phyloP scores from a whole-genome alignment of 1,140 invertebrate species.

The Drosophila murphyi region DNA sequence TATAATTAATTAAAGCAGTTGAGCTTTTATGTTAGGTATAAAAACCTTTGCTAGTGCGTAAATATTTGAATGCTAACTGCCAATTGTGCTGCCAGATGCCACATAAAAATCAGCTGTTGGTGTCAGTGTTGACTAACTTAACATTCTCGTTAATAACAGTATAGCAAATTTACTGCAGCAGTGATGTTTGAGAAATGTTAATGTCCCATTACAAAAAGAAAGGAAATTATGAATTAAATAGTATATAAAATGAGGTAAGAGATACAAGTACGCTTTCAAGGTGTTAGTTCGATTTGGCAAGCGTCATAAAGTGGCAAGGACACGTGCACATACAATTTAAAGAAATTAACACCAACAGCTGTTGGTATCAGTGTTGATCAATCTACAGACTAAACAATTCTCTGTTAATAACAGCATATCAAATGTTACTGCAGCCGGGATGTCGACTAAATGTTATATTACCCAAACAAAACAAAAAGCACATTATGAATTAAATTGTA shows the following conservation, averaged over 20 bases:
- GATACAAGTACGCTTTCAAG: no score
- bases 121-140: background rate
- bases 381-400: background rate
- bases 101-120: constrained; percentile 15
- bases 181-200: background rate
- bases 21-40: background rate
- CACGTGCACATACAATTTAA: no score
- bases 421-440: background rate
- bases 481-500: no score
- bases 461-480: background rate
- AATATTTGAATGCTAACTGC: background rate
- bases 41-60: background rate
- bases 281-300: no score
- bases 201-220: background rate
- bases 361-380: background rate
- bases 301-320: no score
- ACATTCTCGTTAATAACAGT: background rate
- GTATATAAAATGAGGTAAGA: background rate
- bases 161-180: background rate
- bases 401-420: background rate
- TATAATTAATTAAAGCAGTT: constrained; percentile 52
- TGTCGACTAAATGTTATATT: no score
- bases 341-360: constrained; percentile 1
- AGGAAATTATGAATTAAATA: no score
- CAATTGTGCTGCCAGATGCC: constrained; percentile 4